Evolutionary conservation across 2,797 vertebrate species (phyloP), one percentile per base, ranked within the genome.

Genomic region (Acanthurus tractus): DNA sequence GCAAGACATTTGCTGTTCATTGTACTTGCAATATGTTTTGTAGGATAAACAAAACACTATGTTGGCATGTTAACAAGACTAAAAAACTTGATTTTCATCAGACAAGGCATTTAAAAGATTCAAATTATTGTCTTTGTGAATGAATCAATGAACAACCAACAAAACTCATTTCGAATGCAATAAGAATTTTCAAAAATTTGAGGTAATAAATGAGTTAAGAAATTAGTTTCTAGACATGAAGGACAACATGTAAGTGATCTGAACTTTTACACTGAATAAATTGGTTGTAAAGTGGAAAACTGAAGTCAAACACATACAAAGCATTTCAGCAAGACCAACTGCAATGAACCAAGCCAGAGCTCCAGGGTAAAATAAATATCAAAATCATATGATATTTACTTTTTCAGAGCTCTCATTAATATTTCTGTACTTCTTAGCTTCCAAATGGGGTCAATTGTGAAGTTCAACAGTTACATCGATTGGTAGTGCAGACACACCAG

Each of bases 401-500:
- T 48, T 49, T 57, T 36, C 3, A 25, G 29, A 18, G 13, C 13
- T 40, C 8, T 52, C 3, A 40, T 65, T 42, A 44, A 22, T 40
- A 6, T 49, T 6, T 25, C 13, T 64, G 15, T 34, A 1, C 57
- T 15, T 17, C 10, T 34, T 29, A 36, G 22, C 9, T 52, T 18
- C 44, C 3, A 54, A 44, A 58, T 54, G 8, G 15, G 17, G 38
- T 74, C 46, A 58, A 77, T 15, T 22, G 23, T 22, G 14, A 54
- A 44, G 48, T 63, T 38, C 52, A 52, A 50, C 12, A 0, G 50
- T 69, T 38, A 10, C 23, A 54, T 55, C 77, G 63, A 82, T 75
- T 86, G 73, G 52, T 66, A 72, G 49, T 77, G 62, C 75, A 74
- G 65, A 40, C 71, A 5, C 4, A 63, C 67, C 68, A 74, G 38